Evolutionary conservation across 2,797 vertebrate genomes (phyloP).

Genomic region (Aphelocoma californica): DNA sequence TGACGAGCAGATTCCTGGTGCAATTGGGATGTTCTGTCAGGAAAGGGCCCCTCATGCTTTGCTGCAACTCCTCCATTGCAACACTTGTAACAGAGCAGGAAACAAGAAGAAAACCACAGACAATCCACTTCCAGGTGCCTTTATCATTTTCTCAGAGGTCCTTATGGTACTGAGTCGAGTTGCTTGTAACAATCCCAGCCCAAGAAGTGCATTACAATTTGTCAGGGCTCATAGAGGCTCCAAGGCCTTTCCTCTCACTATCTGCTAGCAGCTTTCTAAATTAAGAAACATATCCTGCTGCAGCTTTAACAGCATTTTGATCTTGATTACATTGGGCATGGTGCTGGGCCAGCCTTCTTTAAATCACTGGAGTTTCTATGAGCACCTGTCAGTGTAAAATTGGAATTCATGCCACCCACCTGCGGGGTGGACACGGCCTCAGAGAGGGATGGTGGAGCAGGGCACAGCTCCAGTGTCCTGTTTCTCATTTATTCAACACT

Average conservation of each 20-base stretch:
- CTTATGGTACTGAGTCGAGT: neutral
- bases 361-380: neutral
- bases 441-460: neutral
- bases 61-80: neutral
- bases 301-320: neutral
- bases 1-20: neutral
- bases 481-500: neutral
- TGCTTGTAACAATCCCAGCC: neutral
- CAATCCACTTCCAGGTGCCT: neutral
- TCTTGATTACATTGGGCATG: neutral
- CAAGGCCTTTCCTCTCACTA: neutral
- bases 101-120: neutral
- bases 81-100: neutral
- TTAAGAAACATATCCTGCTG: neutral
- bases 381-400: neutral
- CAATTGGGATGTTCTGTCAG: neutral
- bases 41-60: neutral
- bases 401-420: neutral
- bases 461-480: neutral
- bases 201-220: neutral
- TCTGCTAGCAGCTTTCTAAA: conserved; percentile 12
- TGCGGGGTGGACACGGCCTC: fast-evolving
- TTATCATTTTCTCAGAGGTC: neutral
- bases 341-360: neutral
- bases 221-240: neutral